Base-by-base conservation (phyloP, 2,888 invertebrate species). In the Escarpia spicata region DNA sequence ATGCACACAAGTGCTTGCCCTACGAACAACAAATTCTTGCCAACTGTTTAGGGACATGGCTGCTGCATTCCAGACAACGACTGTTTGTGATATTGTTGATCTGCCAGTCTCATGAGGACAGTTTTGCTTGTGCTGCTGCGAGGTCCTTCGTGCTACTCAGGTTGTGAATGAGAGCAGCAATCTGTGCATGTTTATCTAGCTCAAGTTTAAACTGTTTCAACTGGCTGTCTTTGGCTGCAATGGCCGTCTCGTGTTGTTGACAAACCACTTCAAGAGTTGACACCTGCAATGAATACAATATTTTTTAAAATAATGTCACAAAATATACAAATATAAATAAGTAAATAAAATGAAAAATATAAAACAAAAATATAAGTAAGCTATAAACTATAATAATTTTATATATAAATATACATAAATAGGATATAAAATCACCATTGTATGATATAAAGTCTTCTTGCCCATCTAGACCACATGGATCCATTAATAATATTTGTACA, bases 141-240 rank as follows among this genome's bases (percentile, higher is more conserved):
- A 75, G 19, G 75, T 90, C 92, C 91, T 94, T 95, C 2, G 95
- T 95, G 91, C 95, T 94, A 93, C 95, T 95, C 3, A 96, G 95
- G 92, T 95, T 95, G 94, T 96, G 95, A 90, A 96, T 96, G 31
- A 96, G 94, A 10, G 96, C 95, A 8, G 95, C 95, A 43, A 96
- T 95, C 94, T 96, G 95, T 43, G 94, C 93, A 92, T 96, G 96
- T 93, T 96, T 96, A 31, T 95, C 95, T 12, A 96, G 93, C 92
- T 96, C 95, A 4, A 93, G 92, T 92, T 95, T 94, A 91, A 95
- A 94, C 31, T 94, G 93, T 31, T 92, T 91, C 10, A 95, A 93
- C 91, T 94, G 93, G n/a, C 94, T 94, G 92, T 95, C 95, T 58
- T 94, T 94, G 44, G 94, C 94, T 92, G 92, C 93, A 3, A 95